phyloP scores from a whole-genome alignment of 92 coral and sea anemone species.

The Nematostella vectensis region DNA sequence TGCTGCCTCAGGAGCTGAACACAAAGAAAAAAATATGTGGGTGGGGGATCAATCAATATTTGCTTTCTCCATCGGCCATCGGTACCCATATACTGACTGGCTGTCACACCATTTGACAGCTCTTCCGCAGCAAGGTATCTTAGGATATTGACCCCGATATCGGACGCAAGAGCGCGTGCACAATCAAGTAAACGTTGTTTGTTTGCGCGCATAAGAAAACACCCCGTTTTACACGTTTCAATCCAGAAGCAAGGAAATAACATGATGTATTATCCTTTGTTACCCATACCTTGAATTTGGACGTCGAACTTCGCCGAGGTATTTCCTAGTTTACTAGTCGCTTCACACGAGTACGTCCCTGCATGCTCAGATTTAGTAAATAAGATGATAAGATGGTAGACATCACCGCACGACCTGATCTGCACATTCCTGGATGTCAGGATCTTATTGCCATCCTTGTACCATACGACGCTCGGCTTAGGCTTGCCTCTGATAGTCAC shows the following conservation, averaged over 20 bases:
- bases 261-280: too few relatives aligned
- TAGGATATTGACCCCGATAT: too few relatives aligned
- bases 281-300: conserved; percentile 59
- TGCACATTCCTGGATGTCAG: conserved; percentile 54
- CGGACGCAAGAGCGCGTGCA: too few relatives aligned
- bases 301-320: conserved; percentile 68
- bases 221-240: too few relatives aligned
- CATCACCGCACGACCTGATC: conserved; percentile 60
- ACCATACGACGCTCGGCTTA: conserved; percentile 78
- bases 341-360: conserved; percentile 86
- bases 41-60: too few relatives aligned
- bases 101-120: too few relatives aligned
- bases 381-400: conserved; percentile 57
- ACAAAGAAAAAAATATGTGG: background rate
- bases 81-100: too few relatives aligned
- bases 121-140: conserved; percentile 1
- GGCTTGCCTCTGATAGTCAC: conserved; percentile 76
- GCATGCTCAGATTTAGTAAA: conserved; percentile 52
- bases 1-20: conserved; percentile 10
- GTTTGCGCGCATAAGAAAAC: too few relatives aligned
- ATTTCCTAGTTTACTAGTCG: conserved; percentile 63
- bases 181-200: too few relatives aligned
- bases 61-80: too few relatives aligned
- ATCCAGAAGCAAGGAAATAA: too few relatives aligned
- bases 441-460: conserved; percentile 66